Evolutionary conservation across 2,888 invertebrate genomes (phyloP), one percentile per base, ranked within the genome.

Genomic region (Drosophila nr. medialis): DNA sequence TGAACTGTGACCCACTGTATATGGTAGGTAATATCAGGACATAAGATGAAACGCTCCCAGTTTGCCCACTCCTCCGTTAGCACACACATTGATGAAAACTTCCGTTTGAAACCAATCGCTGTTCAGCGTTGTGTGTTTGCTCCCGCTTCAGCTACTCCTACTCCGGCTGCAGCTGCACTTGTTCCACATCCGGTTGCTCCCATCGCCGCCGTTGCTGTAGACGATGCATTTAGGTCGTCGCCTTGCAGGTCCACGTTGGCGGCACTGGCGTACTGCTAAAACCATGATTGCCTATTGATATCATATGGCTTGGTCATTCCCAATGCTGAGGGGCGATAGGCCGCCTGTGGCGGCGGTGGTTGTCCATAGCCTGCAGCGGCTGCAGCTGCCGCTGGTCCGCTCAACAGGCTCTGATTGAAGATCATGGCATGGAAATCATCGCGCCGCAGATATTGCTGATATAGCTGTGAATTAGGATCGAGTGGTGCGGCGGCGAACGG

Each of bases 281-380:
- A 95, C 96, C 96, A 96, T 63, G 96, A 94, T 66, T 95, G 95
- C 65, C 94, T 93, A 85, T 95, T 95, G 85, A 96, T 95, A 60
- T 96, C 96, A 86, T 95, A 96, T n/a, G 95, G 95, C 91, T 96
- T 96, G 42, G 96, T 94, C 91, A 95, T 96, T 72, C 95, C 95
- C 64, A 96, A 64, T 0, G 92, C 83, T 93, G 95, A 89, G 72
- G 93, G 82, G 4, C 93, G 89, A 65, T 92, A 92, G 80, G 96
- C 96, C 1, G 95, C 95, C 0, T 95, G 94, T 27, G 96, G 95
- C 80, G 95, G 95, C 68, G 95, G 94, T 10, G 90, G 91, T 55
- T 91, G 90, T 0, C 95, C 94, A 21, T 96, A 95, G 76, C 95
- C 95, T 38, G 95, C 94, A 1, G 95, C 94, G 21, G 96, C 95